Evolutionary conservation across 1,140 invertebrate species (phyloP).

Genomic region (Macrostomum lignano): DNA sequence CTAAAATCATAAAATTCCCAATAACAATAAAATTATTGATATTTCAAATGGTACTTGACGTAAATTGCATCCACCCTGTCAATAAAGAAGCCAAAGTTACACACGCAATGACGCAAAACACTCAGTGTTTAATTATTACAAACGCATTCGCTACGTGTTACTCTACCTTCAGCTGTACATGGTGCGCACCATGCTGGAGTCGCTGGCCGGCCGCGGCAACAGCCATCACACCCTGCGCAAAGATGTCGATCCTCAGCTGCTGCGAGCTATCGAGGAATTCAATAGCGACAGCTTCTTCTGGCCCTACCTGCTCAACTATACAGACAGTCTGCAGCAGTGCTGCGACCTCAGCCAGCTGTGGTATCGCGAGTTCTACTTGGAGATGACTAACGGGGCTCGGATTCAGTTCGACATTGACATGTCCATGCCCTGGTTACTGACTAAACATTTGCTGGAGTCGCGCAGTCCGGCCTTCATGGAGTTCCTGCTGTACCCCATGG

Average conservation of each 20-base stretch:
- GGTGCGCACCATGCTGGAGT: slow-evolving; percentile 93
- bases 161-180: slow-evolving; percentile 92
- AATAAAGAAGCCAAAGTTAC: no score
- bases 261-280: slow-evolving; percentile 69
- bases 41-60: no score
- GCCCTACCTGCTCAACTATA: slow-evolving; percentile 59
- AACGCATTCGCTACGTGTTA: no score
- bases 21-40: no score
- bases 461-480: slow-evolving; percentile 98
- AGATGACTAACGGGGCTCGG: slow-evolving; percentile 96
- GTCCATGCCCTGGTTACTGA: slow-evolving; percentile 99
- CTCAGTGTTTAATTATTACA: no score
- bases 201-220: slow-evolving; percentile 52
- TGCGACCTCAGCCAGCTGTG: slow-evolving; percentile 90
- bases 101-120: no score
- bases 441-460: slow-evolving; percentile 79
- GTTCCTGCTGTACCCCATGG: slow-evolving; percentile 61
- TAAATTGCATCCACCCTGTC: no score
- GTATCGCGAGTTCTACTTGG: slow-evolving; percentile 96
- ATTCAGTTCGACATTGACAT: slow-evolving; percentile 99
- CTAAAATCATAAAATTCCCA: no score
- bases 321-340: slow-evolving; percentile 68
- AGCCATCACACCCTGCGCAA: slow-evolving; percentile 58
- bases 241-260: slow-evolving; percentile 69
- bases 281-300: slow-evolving; percentile 86